Evolutionary conservation across 1,140 invertebrate genomes (phyloP), one percentile per base, ranked within the genome.

Genomic region (Lepidurus apus): DNA sequence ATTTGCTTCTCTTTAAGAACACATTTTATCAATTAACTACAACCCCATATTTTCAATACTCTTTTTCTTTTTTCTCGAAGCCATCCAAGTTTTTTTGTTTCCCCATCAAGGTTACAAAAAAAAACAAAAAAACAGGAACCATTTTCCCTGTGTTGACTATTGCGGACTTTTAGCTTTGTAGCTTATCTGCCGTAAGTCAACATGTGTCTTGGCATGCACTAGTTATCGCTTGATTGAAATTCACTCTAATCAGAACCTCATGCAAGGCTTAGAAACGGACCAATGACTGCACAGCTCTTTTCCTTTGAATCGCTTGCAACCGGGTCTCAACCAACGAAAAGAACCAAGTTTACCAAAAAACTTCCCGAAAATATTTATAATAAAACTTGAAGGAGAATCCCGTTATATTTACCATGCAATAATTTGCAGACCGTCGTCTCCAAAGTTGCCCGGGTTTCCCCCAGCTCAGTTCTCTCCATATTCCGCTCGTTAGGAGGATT

Each of bases 161-260:
- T 65, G 53, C 53, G 53, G 53, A 65, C 53, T 65, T 65, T 65
- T 1, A 13, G 53, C 53, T 65, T 65, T 65, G 53, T 7, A 13
- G 53, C 53, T 65, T 65, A 65, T 65, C 53, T 65, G 53, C 53
- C 13, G 53, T 65, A 65, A 65, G 53, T 65, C 53, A 65, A 65
- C 53, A 65, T 65, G 21, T 65, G 53, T 65, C 53, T 65, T 65
- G 53, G 53, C 53, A 65, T 65, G 53, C 53, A 65, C n/a, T 65
- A 65, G 53, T 65, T 65, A 65, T 65, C 53, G 53, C 53, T 65
- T 65, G 53, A 65, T 65, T 65, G 53, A 65, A 65, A 65, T 65
- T 65, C 53, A 65, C 53, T 65, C 53, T 65, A 65, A 65, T 65
- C 53, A 65, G 53, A 65, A 65, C 53, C 53, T 65, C 21, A 65